Evolutionary conservation across 2,888 invertebrate genomes (phyloP).

Genomic region (Eumerus sabulonum): DNA sequence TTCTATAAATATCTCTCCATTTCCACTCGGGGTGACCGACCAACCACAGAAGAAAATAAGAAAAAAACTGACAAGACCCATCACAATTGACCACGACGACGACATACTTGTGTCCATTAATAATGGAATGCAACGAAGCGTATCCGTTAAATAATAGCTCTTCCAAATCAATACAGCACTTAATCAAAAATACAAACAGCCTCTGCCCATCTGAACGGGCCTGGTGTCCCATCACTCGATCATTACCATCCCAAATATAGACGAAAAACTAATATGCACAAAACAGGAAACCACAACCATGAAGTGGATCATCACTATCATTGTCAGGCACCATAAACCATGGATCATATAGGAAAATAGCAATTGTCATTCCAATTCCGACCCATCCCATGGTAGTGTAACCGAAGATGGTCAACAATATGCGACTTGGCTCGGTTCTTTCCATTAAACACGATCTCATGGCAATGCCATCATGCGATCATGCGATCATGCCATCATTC

Average conservation of each 20-base stretch:
- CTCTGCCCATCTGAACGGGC: slow-evolving; percentile 29
- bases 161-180: slow-evolving; percentile 52
- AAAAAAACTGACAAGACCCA: too few species aligned
- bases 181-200: slow-evolving; percentile 54
- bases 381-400: slow-evolving; percentile 24
- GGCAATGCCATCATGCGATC: not conserved
- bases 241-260: slow-evolving; percentile 50
- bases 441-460: slow-evolving; percentile 56
- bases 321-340: slow-evolving; percentile 55
- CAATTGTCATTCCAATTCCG: slow-evolving; percentile 10
- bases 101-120: too few species aligned
- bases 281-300: slow-evolving; percentile 66
- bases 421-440: slow-evolving; percentile 42
- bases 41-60: too few species aligned
- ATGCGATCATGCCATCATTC: slow-evolving; percentile 1
- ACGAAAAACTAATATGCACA: slow-evolving; percentile 43
- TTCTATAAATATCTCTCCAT: too few species aligned
- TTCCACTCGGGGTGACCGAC: too few species aligned
- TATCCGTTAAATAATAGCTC: slow-evolving; percentile 30
- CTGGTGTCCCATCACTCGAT: slow-evolving; percentile 43
- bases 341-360: slow-evolving; percentile 50
- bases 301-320: slow-evolving; percentile 63
- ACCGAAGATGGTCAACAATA: slow-evolving; percentile 59
- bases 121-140: too few species aligned
- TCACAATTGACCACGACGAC: too few species aligned